Base-by-base conservation (phyloP, 2,888 invertebrate species). In the Euplagia quadripunctaria region DNA sequence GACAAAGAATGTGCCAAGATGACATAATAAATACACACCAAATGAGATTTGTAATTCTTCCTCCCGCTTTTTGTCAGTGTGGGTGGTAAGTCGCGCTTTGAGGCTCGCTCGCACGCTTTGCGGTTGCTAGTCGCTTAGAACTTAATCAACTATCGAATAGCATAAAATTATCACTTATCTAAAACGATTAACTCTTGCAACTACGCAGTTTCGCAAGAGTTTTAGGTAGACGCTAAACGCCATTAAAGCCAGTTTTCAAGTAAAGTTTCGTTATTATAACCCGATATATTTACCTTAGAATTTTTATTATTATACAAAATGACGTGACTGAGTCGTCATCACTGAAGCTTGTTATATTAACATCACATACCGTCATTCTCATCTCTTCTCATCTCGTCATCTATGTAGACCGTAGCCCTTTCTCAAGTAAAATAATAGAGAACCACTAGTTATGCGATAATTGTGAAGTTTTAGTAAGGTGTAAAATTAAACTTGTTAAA, bases 141-240 rank as follows among this genome's bases (percentile, higher is more conserved):
- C 31, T 66, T 46, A 66, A 66, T 66, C 65, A 49, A 31, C 65
- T 42, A 66, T 31, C 49, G 65, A 66, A 49, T 66, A 46, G 49
- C 49, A 49, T 31, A 16, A 66, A 49, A 46, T 16, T 8, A 65
- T 65, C 31, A 31, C 31, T 31, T 65, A 16, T 46, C 8, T 65
- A 31, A 31, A 49, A 20, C 31, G n/a, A 65, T 65, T 65, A 65
- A 46, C 65, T 65, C 16, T 6, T 43, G 17, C 20, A 46, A 65
- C 46, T 66, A 46, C 49, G 49, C 49, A 9, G 16, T 66, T 49
- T 66, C 49, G 49, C 16, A 31, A 49, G 14, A 61, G 61, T 31
- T 61, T 61, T 31, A 61, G 31, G 14, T 61, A 14, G 12, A 61
- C 9, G 4, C 14, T 31, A 14, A 14, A 61, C 12, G 20, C 12